Evolutionary conservation across 2,113 vertebrate genomes (phyloP).

Genomic region (Zapus hudsonius): DNA sequence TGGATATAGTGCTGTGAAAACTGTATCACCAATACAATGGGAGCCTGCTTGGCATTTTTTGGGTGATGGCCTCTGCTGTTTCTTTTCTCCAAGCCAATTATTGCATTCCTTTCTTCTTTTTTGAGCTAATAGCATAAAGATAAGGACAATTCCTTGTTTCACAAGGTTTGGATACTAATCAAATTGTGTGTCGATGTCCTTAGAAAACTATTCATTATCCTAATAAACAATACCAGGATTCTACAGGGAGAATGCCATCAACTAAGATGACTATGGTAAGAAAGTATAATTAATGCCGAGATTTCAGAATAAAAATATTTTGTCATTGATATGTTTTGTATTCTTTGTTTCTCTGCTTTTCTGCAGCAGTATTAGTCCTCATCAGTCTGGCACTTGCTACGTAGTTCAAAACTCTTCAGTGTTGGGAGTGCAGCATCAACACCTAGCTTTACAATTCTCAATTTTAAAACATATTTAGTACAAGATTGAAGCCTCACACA

Average conservation of each 20-base stretch:
- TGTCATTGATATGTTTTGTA: not conserved
- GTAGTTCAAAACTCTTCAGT: too few species aligned
- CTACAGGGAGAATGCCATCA: not conserved
- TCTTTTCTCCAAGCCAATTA: not conserved
- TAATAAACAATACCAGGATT: not conserved
- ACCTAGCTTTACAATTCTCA: not conserved
- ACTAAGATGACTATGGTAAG: constrained; percentile 24
- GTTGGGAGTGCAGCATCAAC: too few species aligned
- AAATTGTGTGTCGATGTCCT: constrained; percentile 12
- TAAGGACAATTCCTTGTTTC: not conserved
- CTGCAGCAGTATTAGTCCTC: not conserved
- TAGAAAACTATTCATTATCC: constrained; percentile 31
- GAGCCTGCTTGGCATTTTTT: not conserved
- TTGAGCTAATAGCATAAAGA: not conserved
- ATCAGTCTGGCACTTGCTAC: not conserved
- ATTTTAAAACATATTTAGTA: constrained; percentile 47
- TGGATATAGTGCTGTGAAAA: not conserved
- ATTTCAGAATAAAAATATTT: not conserved
- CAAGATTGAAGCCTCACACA: constrained; percentile 22
- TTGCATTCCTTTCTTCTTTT: not conserved
- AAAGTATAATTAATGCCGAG: not conserved
- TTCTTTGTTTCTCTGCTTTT: not conserved
- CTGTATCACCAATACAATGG: constrained; percentile 8
- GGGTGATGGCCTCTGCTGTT: not conserved
- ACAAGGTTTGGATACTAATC: not conserved